Evolutionary conservation across 2,113 vertebrate species (phyloP), one percentile per base, ranked within the genome.

Genomic region (Ophthalmolycus amberensis): DNA sequence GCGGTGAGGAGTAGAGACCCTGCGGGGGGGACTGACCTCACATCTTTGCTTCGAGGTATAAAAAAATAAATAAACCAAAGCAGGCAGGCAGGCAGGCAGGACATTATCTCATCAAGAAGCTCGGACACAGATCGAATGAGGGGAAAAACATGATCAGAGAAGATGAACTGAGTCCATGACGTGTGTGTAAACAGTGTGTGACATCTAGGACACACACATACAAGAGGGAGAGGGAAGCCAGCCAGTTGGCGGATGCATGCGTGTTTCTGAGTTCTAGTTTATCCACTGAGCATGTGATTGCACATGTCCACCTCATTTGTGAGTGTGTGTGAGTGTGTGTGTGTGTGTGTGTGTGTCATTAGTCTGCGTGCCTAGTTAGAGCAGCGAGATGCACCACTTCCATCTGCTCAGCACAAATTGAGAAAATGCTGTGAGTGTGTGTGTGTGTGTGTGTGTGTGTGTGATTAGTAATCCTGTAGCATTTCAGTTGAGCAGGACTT

Each of bases 361-460:
- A 90, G 90, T 92, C 88, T 90, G 86, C 70, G 74, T 32, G 83
- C 75, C 80, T 81, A 71, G 86, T 90, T 89, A 84, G 83, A 75
- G 86, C 84, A 85, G 74, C 72, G 81, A 91, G 79, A 91, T 81
- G 89, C 73, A 75, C 78, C 77, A 79, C 85, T 85, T 91, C 91
- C 90, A 91, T 90, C 90, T 90, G 91, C 81, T 89, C 52, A 37
- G 74, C 79, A 75, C 78, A 88, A 85, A 89, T 63, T 79, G 68
- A 75, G 71, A 84, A 88, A 86, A 76, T 60, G 50, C 75, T 60
- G 65, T 25, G 48, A 50, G 42, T 44, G 71, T 42, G 16, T 50
- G 63, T 37, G 25, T n/a, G 44, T 52, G 56, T 25, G 20, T 18
- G 8, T 18, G 22, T 52, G 63, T 69, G 15, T 42, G 22, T 40